Evolutionary conservation across 2,888 invertebrate genomes (phyloP).

Genomic region (Magallana nippona): DNA sequence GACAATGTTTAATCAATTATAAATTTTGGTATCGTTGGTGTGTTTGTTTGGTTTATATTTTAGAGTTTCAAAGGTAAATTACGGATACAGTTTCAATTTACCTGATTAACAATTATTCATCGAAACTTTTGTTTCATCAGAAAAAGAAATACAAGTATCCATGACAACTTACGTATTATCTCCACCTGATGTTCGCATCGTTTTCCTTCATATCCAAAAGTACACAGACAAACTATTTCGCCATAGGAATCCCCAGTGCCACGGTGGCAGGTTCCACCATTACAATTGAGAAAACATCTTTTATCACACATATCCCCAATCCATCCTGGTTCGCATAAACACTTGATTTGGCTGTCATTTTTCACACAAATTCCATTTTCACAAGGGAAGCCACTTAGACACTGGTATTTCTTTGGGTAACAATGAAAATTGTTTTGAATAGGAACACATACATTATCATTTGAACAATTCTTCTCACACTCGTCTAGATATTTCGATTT

Average conservation of each 20-base stretch:
- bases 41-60: too few species aligned
- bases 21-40: too few species aligned
- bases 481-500: conserved; percentile 34
- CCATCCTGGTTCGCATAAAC: conserved; percentile 61
- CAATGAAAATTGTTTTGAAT: conserved; percentile 35
- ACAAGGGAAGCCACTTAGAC: conserved; percentile 39
- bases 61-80: too few species aligned
- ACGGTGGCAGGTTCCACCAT: conserved; percentile 55
- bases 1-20: too few species aligned
- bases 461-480: conserved; percentile 36
- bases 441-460: conserved; percentile 22
- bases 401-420: conserved; percentile 3
- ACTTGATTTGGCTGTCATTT: conserved; percentile 39
- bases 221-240: conserved; percentile 40
- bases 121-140: too few species aligned
- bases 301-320: conserved; percentile 58
- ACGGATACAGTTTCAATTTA: too few species aligned
- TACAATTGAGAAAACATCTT: conserved; percentile 60
- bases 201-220: conserved; percentile 34
- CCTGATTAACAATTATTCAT: too few species aligned
- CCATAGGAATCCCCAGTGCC: conserved; percentile 44
- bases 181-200: background rate
- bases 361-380: conserved; percentile 43
- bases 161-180: background rate
- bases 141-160: too few species aligned